Conservation (phyloP, 2,797 vertebrate genomes). For the Manis crassicaudata region DNA sequence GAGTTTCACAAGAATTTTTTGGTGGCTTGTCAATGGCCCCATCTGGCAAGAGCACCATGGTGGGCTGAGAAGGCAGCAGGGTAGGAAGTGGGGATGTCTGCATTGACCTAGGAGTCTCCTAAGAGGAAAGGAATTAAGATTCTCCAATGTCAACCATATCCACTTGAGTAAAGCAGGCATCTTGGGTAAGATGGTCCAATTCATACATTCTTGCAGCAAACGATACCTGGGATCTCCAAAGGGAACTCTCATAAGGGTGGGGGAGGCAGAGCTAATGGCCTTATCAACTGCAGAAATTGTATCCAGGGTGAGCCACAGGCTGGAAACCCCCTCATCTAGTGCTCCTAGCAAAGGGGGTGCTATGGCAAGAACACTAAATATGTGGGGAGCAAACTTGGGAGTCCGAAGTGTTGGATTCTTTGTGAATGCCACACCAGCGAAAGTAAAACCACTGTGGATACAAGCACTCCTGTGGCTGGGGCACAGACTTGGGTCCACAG, state of each 20-base stretch:
- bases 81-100: neutral
- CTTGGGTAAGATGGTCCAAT: neutral
- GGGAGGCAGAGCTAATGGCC: neutral
- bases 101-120: neutral
- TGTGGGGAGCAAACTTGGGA: neutral
- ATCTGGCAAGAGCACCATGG: neutral
- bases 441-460: neutral
- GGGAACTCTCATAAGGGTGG: accelerated
- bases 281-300: neutral
- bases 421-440: neutral
- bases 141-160: neutral
- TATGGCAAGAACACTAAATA: neutral
- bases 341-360: neutral
- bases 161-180: neutral
- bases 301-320: neutral
- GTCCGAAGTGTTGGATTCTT: neutral
- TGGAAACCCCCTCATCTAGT: neutral
- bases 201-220: neutral
- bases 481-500: neutral
- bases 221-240: neutral
- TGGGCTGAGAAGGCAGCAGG: neutral
- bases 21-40: neutral
- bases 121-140: neutral
- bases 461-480: neutral
- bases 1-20: neutral